Evolutionary conservation across 2,113 vertebrate species (phyloP), one percentile per base, ranked within the genome.

Genomic region (Lepus europaeus): DNA sequence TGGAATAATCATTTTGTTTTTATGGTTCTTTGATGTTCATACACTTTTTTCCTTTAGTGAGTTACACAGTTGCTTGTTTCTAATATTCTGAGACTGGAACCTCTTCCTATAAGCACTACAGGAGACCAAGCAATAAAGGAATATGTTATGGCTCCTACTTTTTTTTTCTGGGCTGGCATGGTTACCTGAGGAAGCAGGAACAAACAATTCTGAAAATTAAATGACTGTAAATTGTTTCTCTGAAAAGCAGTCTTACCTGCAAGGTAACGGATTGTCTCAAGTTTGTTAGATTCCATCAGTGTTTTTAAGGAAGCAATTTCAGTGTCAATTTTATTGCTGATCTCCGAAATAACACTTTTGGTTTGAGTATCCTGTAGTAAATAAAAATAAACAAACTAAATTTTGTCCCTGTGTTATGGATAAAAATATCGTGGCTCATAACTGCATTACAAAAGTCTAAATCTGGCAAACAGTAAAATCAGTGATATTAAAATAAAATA

Each of bases 231-330:
- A 61, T 84, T 87, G 80, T 91, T 95, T 96, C 64, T 87, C 74
- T 79, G 70, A 90, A 56, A 94, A 29, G 14, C n/a, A 90, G 79
- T 17, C 99, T 33, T 98, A 99, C 99, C 99, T 98, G 99, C 99
- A 93, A 99, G 98, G 89, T 99, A 99, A 56, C 99, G 99, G 51
- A 99, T 95, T 0, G 99, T 99, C 73, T 99, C 98, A 53, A 99
- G 99, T 90, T 99, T 99, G 77, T 99, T 99, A 0, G 99, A 99
- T 92, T 99, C 99, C 98, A 99, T 99, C 22, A 99, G 97, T 0
- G 99, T 99, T 97, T 99, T 99, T 81, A 99, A 98, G 6, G 99
- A 99, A 13, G 99, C 99, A 87, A 99, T 99, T 98, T 99, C 99
- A 59, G 99, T 98, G 96, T 99, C 99, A 25, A 99, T 99, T 98